Evolutionary conservation across 2,888 invertebrate species (phyloP).

Genomic region (Chrysolina haemoptera): DNA sequence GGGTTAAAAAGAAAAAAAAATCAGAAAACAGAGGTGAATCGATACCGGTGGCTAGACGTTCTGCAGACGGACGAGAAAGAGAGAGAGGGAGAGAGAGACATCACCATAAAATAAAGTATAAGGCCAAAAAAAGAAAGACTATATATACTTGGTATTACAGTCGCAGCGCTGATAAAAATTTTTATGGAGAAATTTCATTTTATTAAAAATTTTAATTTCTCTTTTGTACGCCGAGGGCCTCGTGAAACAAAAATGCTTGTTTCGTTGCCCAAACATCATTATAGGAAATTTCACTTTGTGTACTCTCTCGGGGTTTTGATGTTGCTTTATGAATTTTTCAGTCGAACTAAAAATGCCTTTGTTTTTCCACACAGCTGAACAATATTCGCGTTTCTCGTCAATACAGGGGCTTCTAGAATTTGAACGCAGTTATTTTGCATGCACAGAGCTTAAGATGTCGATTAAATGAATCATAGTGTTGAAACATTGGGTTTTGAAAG

Average conservation of each 20-base stretch:
- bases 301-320: background rate
- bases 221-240: constrained; percentile 41
- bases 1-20: constrained; percentile 45
- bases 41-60: constrained; percentile 61
- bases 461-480: too few relatives aligned
- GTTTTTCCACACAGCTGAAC: background rate
- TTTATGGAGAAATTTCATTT: constrained; percentile 55
- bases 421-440: too few relatives aligned
- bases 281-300: constrained; percentile 23
- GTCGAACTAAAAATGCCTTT: background rate
- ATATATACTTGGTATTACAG: constrained; percentile 41
- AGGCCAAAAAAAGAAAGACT: constrained; percentile 39
- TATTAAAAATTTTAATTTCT: constrained; percentile 57
- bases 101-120: constrained; percentile 46
- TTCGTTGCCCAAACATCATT: constrained; percentile 28
- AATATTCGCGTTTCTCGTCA: background rate
- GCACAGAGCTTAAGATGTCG: too few relatives aligned
- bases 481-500: too few relatives aligned
- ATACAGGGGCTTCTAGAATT: background rate
- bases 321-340: background rate
- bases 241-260: constrained; percentile 4
- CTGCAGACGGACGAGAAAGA: constrained; percentile 57
- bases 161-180: constrained; percentile 52
- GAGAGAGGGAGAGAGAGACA: constrained; percentile 50
- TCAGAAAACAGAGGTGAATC: constrained; percentile 55